These are phyloP conservation scores for Choristoneura rosaceana DNA, from an alignment of 2,888 invertebrate species.

Conservation along the genomic window DNA sequence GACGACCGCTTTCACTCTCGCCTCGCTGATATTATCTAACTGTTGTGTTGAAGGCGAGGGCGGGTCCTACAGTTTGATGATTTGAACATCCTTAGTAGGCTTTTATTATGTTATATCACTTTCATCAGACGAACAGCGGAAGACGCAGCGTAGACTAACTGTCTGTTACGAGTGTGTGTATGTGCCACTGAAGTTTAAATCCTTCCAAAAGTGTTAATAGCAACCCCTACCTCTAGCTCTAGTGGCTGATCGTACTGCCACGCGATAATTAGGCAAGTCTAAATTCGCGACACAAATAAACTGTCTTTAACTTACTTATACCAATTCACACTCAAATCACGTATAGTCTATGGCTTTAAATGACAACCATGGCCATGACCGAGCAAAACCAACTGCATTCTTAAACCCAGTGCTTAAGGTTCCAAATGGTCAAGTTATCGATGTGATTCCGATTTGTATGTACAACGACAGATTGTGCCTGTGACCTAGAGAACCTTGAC, in stretches of 20 bases:
- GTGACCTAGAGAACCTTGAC: constrained; percentile 78
- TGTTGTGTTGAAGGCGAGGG: constrained; percentile 22
- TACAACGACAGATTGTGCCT: constrained; percentile 64
- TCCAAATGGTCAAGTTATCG: not conserved
- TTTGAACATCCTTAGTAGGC: constrained; percentile 8
- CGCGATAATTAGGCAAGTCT: not conserved
- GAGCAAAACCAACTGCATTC: not conserved
- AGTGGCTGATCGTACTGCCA: not conserved
- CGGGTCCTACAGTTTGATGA: constrained; percentile 8
- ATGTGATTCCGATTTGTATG: constrained; percentile 67
- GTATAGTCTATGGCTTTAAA: constrained; percentile 35
- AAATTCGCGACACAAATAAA: not conserved
- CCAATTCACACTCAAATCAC: constrained; percentile 6
- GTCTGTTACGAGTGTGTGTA: too few species aligned
- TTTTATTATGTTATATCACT: not conserved
- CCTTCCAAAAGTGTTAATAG: too few species aligned
- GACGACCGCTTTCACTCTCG: constrained; percentile 79
- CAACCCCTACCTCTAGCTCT: too few species aligned
- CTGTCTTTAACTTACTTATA: constrained; percentile 9
- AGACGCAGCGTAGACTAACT: too few species aligned
- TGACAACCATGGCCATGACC: not conserved
- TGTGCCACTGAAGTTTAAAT: too few species aligned
- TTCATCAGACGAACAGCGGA: not conserved
- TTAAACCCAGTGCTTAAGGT: not conserved
- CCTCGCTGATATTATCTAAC: constrained; percentile 46